Percentiles rank a stretch among this genome's conserved stretches.
These are phyloP conservation scores for Hepsetus odoe DNA, from an alignment of 2,113 vertebrate genomes.

Conservation along the genomic window DNA sequence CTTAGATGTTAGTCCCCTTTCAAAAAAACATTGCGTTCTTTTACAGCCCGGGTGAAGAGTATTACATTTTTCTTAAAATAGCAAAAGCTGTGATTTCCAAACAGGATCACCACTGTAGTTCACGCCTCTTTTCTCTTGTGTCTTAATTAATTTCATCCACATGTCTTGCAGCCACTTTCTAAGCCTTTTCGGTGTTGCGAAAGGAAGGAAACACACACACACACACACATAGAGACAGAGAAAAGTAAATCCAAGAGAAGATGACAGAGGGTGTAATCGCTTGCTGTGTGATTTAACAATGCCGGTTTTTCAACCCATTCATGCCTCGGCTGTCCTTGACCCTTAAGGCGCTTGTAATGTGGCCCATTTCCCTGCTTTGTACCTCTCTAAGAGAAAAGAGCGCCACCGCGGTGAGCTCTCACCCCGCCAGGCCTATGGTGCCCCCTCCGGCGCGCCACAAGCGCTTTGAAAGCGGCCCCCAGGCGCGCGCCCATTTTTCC, in stretches of 20 bases:
- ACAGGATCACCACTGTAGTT: slow-evolving; percentile 53
- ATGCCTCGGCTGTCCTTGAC: slow-evolving; percentile 80
- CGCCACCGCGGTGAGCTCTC: slow-evolving; percentile 67
- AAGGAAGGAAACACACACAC: not conserved
- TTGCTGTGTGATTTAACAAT: slow-evolving; percentile 81
- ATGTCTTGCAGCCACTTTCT: slow-evolving; percentile 69
- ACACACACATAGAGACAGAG: slow-evolving; percentile 24
- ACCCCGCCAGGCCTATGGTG: slow-evolving; percentile 72
- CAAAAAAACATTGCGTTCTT: not conserved
- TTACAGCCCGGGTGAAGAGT: not conserved
- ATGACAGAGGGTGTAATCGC: slow-evolving; percentile 84
- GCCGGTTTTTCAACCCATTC: slow-evolving; percentile 77
- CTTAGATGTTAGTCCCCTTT: slow-evolving; percentile 11
- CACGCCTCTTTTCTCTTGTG: slow-evolving; percentile 60
- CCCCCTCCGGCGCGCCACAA: slow-evolving; percentile 65
- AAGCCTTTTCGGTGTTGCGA: slow-evolving; percentile 57
- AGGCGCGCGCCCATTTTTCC: slow-evolving; percentile 69
- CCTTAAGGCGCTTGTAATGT: slow-evolving; percentile 85
- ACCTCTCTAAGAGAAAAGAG: slow-evolving; percentile 63
- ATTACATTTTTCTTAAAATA: slow-evolving; percentile 38
- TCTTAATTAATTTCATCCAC: slow-evolving; percentile 73
- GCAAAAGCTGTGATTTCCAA: slow-evolving; percentile 23
- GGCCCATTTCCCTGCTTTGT: slow-evolving; percentile 78
- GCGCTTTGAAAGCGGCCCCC: slow-evolving; percentile 64
- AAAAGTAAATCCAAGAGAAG: slow-evolving; percentile 71